Percentiles rank a stretch among this genome's conserved stretches.
Conservation (phyloP, 1,140 invertebrate species). For the Ectropis grisescens region DNA sequence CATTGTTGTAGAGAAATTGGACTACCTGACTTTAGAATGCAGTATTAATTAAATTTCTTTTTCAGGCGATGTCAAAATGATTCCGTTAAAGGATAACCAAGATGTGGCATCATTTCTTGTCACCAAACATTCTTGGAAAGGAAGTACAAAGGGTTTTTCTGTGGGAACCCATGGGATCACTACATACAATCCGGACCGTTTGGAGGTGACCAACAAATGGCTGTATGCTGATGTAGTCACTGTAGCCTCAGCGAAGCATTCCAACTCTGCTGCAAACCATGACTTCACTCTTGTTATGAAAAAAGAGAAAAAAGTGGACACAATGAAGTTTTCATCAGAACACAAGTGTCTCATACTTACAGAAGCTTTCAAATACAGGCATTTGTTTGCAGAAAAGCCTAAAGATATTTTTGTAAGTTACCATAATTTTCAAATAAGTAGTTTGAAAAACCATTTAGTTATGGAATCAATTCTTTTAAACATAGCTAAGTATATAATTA, state of each 20-base stretch:
- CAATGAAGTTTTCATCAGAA: conserved; percentile 98
- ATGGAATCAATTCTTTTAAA: no score
- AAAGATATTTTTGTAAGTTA: conserved; percentile 81
- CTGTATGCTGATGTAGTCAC: conserved; percentile 86
- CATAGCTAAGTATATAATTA: no score
- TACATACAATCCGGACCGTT: conserved; percentile 94
- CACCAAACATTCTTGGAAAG: conserved; percentile 97
- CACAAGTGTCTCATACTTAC: conserved; percentile 93
- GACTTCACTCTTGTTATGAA: conserved; percentile 91
- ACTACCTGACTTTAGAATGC: no score
- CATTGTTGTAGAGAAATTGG: conserved; percentile 1
- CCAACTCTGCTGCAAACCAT: conserved; percentile 62
- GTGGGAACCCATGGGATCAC: conserved; percentile 96
- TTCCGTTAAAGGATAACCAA: conserved; percentile 88
- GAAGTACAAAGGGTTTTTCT: conserved; percentile 99
- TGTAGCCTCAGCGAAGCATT: conserved; percentile 76
- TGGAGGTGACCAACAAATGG: conserved; percentile 97
- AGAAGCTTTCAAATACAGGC: conserved; percentile 87
- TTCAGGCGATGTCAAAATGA: conserved; percentile 77
- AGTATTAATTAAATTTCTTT: conserved; percentile 9
- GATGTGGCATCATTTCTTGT: conserved; percentile 95
- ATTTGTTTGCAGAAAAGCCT: conserved; percentile 83
- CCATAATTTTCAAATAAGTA: no score
- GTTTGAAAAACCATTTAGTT: no score
- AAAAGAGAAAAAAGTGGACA: conserved; percentile 92